phyloP scores from a whole-genome alignment of 2,888 invertebrate genomes.

The Drosophila vallismaia region DNA sequence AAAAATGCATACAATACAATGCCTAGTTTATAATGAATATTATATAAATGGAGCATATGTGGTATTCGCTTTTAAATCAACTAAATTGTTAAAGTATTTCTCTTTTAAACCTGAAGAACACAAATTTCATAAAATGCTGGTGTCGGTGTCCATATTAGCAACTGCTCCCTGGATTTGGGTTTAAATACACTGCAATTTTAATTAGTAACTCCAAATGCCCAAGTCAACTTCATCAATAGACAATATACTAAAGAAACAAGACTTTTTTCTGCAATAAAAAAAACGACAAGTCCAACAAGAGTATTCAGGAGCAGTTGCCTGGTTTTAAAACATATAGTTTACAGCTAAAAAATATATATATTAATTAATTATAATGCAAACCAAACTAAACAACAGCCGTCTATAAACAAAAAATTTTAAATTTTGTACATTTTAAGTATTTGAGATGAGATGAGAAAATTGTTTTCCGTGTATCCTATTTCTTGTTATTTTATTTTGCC shows the following conservation, averaged over 20 bases:
- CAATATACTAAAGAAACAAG: conserved; percentile 24
- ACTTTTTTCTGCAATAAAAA: conserved; percentile 9
- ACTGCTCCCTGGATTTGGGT: conserved; percentile 43
- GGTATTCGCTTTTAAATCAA: conserved; percentile 70
- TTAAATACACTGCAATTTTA: conserved; percentile 15
- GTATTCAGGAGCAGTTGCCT: conserved; percentile 38
- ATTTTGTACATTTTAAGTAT: conserved; percentile 51
- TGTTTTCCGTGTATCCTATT: conserved; percentile 65
- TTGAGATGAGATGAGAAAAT: conserved; percentile 22
- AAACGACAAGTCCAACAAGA: conserved; percentile 11
- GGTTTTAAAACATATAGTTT: conserved; percentile 54
- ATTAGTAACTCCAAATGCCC: conserved; percentile 28
- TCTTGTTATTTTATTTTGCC: conserved; percentile 48
- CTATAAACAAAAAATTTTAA: conserved; percentile 39
- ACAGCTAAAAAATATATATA: conserved; percentile 32
- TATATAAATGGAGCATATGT: conserved; percentile 40
- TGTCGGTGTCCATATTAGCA: conserved; percentile 67
- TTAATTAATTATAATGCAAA: conserved; percentile 34
- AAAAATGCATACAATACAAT: conserved; percentile 35
- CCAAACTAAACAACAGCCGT: conserved; percentile 35
- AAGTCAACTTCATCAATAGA: conserved; percentile 30
- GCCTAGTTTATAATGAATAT: conserved; percentile 18
- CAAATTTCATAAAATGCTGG: conserved; percentile 40
- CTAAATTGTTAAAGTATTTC: conserved; percentile 54
- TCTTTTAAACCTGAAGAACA: conserved; percentile 22